Conservation (phyloP, 2,113 vertebrate species). For the Danionella cerebrum region DNA sequence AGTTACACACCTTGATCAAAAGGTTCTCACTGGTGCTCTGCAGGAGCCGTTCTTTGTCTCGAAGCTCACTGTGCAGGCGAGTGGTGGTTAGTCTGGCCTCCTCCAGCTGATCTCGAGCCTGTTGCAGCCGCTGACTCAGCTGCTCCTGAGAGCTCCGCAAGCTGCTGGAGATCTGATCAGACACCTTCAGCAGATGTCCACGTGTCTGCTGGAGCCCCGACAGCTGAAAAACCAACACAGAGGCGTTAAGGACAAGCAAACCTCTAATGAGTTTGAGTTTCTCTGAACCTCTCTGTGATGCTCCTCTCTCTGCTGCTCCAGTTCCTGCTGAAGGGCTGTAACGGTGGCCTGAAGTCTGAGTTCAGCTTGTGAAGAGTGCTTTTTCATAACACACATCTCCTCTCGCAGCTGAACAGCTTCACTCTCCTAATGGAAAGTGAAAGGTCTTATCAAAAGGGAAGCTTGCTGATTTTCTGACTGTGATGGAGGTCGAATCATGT, state of each 20-base stretch:
- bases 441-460: background rate
- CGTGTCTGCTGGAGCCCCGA: slow-evolving; percentile 61
- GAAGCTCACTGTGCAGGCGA: slow-evolving; percentile 64
- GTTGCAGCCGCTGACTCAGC: slow-evolving; percentile 62
- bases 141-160: slow-evolving; percentile 71
- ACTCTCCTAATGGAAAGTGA: slow-evolving; percentile 41
- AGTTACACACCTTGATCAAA: slow-evolving; percentile 69
- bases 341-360: slow-evolving; percentile 57
- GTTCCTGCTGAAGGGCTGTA: slow-evolving; percentile 61
- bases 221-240: slow-evolving; percentile 42
- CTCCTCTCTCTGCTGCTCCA: slow-evolving; percentile 56
- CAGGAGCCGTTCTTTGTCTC: slow-evolving; percentile 60
- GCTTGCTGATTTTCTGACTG: too few species aligned
- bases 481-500: too few species aligned
- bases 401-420: slow-evolving; percentile 41
- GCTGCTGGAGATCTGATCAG: slow-evolving; percentile 61
- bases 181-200: slow-evolving; percentile 65
- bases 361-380: slow-evolving; percentile 60
- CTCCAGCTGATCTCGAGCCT: slow-evolving; percentile 52
- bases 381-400: slow-evolving; percentile 64
- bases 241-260: background rate
- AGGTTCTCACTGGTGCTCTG: slow-evolving; percentile 67
- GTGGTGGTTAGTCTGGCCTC: slow-evolving; percentile 45
- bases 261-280: background rate
- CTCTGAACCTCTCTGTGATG: slow-evolving; percentile 59